Conservation (phyloP, 2,113 vertebrate species). For the Aix galericulata region DNA sequence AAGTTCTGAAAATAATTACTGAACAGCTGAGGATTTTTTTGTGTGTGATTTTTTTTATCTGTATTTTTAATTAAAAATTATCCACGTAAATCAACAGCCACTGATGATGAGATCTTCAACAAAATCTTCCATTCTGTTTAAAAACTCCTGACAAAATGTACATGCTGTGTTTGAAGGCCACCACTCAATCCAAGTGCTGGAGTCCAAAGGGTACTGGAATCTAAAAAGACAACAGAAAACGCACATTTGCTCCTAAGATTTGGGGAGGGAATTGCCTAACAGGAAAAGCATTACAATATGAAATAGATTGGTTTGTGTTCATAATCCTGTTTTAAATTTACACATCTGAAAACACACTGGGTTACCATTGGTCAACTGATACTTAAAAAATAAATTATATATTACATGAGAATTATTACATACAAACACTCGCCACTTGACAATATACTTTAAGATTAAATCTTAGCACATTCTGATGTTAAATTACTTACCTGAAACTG, state of each 20-base stretch:
- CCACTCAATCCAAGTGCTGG: constrained; percentile 84
- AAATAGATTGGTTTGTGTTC: not conserved
- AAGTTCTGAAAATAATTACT: not conserved
- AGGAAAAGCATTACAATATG: not conserved
- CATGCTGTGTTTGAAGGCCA: constrained; percentile 79
- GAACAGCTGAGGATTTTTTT: not conserved
- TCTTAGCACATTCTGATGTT: not conserved
- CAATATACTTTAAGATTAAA: not conserved
- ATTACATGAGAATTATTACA: not conserved
- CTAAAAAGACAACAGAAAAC: constrained; percentile 68
- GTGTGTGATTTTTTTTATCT: not conserved
- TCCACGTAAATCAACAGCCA: constrained; percentile 64
- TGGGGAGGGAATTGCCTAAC: not conserved
- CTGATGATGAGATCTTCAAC: constrained; percentile 74
- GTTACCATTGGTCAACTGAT: not conserved
- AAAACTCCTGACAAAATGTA: constrained; percentile 63
- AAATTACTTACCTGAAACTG: constrained; percentile 73
- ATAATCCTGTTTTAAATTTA: not conserved
- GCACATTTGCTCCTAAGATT: not conserved
- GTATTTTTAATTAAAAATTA: not conserved
- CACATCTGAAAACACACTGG: not conserved
- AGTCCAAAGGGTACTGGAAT: constrained; percentile 90
- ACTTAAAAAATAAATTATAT: not conserved
- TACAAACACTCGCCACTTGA: not conserved
- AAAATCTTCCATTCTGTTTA: constrained; percentile 71